phyloP scores from a whole-genome alignment of 2,888 invertebrate species.

The Apoderus coryli region DNA sequence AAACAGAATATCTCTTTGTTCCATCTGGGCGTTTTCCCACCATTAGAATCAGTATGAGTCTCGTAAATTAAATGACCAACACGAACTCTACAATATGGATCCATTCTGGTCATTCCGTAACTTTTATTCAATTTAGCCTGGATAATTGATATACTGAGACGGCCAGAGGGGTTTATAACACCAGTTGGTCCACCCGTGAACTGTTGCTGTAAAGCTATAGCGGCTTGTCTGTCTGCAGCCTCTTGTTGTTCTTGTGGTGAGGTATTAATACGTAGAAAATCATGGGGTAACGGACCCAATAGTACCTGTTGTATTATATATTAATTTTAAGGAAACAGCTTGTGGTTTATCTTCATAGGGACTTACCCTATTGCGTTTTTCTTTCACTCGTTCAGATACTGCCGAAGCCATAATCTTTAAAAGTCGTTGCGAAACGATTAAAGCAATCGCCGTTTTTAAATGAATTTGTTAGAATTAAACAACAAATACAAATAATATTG shows the following conservation, averaged over 20 bases:
- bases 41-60: constrained; percentile 88
- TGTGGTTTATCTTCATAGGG: not conserved
- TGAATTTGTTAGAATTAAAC: no score
- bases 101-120: constrained; percentile 91
- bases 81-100: constrained; percentile 85
- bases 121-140: constrained; percentile 90
- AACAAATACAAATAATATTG: no score
- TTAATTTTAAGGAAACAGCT: not conserved
- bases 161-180: constrained; percentile 41
- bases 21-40: constrained; percentile 91
- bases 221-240: constrained; percentile 66
- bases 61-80: constrained; percentile 92
- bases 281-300: constrained; percentile 63
- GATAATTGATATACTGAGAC: constrained; percentile 71
- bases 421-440: no score
- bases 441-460: no score
- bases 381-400: constrained; percentile 30
- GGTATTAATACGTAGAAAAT: constrained; percentile 50
- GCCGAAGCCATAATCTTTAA: constrained; percentile 31
- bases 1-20: constrained; percentile 86
- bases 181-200: constrained; percentile 34
- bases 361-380: constrained; percentile 28
- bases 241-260: constrained; percentile 50
- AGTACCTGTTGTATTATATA: constrained; percentile 47
- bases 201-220: constrained; percentile 56